Evolutionary conservation across 92 coral and sea anemone species (phyloP).

Genomic region (Desmophyllum pertusum): DNA sequence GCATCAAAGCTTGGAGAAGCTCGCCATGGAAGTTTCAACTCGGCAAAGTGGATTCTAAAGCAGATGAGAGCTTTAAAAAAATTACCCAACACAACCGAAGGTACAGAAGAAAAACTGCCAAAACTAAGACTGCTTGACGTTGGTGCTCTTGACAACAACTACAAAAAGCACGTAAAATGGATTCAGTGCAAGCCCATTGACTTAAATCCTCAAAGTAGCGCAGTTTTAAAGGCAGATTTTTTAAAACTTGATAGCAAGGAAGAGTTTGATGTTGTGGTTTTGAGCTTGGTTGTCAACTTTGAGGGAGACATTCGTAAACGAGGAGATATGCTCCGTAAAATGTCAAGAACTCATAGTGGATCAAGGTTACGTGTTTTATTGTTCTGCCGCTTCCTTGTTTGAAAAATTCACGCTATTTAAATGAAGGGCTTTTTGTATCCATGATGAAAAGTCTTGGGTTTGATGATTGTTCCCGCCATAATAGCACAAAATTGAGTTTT

Average conservation of each 20-base stretch:
- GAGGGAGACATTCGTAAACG: constrained; percentile 64
- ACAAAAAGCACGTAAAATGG: constrained; percentile 57
- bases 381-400: constrained; percentile 74
- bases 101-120: neutral
- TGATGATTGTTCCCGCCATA: constrained; percentile 28
- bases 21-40: constrained; percentile 72
- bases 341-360: constrained; percentile 42
- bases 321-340: constrained; percentile 66
- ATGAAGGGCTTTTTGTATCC: constrained; percentile 41
- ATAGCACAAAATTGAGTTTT: constrained; percentile 58
- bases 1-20: constrained; percentile 75
- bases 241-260: constrained; percentile 30
- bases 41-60: constrained; percentile 68
- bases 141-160: constrained; percentile 70
- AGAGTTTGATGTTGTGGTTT: constrained; percentile 58
- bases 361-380: constrained; percentile 50
- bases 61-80: constrained; percentile 51
- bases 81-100: neutral
- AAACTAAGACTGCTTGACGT: constrained; percentile 71
- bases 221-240: constrained; percentile 58
- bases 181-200: constrained; percentile 74
- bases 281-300: constrained; percentile 69
- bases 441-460: constrained; percentile 75
- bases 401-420: constrained; percentile 65
- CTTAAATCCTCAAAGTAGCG: constrained; percentile 65